A percentile compares a stretch with the other conserved stretches of the same genome.
phyloP scores from a whole-genome alignment of 2,113 vertebrate species.

The Otolemur garnettii region DNA sequence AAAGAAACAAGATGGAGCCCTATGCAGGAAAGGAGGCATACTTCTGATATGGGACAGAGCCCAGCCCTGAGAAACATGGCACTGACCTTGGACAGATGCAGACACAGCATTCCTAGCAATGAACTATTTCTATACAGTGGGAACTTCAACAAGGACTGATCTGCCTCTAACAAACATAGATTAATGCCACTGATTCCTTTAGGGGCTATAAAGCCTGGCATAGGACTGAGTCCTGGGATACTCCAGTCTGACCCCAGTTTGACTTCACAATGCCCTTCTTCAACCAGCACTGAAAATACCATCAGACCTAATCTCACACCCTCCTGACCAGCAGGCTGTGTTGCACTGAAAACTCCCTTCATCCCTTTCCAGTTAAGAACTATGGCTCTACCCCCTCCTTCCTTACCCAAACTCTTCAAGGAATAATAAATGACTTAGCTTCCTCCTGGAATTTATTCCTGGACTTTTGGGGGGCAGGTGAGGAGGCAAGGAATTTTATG shows the following conservation, averaged over 20 bases:
- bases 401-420: background rate
- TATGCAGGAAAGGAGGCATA: background rate
- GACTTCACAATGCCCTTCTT: slow-evolving; percentile 1
- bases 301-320: background rate
- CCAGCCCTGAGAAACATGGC: background rate
- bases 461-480: background rate
- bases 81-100: background rate
- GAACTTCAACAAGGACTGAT: background rate
- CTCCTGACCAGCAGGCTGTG: background rate
- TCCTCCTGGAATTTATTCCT: slow-evolving; percentile 49
- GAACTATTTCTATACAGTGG: background rate
- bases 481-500: background rate
- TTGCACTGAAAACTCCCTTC: slow-evolving; percentile 41
- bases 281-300: slow-evolving; percentile 10
- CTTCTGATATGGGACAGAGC: background rate
- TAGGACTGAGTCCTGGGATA: background rate
- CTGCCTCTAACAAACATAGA: background rate
- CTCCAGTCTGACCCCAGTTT: background rate
- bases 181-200: background rate
- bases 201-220: background rate
- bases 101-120: background rate
- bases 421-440: slow-evolving; percentile 65
- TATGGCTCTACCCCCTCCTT: background rate
- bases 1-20: background rate
- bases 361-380: slow-evolving; percentile 9